Evolutionary conservation across 2,888 invertebrate species (phyloP).

Genomic region (Acrobeloides nanus): DNA sequence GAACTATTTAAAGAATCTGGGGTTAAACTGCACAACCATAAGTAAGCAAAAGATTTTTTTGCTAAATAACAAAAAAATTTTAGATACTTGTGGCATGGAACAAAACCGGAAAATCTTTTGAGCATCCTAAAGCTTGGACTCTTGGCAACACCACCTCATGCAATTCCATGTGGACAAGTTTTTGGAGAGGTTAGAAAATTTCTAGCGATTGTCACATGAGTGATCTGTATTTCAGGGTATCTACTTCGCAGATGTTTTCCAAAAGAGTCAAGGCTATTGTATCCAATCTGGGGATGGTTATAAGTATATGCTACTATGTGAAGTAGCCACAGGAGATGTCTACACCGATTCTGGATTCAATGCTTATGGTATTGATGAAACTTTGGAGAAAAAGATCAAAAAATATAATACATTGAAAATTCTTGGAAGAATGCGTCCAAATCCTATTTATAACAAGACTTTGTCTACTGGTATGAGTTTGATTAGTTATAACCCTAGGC

Average conservation of each 20-base stretch:
- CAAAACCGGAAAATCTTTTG: conserved; percentile 56
- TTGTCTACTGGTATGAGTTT: too few relatives aligned
- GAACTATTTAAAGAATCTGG: not conserved
- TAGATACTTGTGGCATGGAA: conserved; percentile 58
- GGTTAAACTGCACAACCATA: not conserved
- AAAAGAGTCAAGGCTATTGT: conserved; percentile 56
- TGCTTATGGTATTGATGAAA: too few relatives aligned
- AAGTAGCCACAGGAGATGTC: conserved; percentile 52
- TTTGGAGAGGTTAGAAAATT: conserved; percentile 57
- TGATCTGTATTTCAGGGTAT: conserved; percentile 59
- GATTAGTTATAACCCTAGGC: too few relatives aligned
- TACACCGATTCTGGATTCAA: too few relatives aligned
- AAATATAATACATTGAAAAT: not conserved
- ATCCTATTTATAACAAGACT: not conserved
- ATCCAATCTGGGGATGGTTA: conserved; percentile 45
- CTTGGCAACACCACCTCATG: conserved; percentile 57
- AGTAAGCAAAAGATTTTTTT: too few relatives aligned
- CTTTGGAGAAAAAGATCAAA: too few relatives aligned
- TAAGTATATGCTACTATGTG: conserved; percentile 58
- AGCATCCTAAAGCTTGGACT: conserved; percentile 57
- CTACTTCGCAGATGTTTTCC: conserved; percentile 59
- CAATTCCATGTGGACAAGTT: conserved; percentile 54
- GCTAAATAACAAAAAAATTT: not conserved
- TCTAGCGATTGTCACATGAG: too few relatives aligned
- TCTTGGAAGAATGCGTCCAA: not conserved